Percentiles rank a stretch among this genome's conserved stretches.
phyloP scores from a whole-genome alignment of 2,797 vertebrate genomes.

The Helostoma temminkii region DNA sequence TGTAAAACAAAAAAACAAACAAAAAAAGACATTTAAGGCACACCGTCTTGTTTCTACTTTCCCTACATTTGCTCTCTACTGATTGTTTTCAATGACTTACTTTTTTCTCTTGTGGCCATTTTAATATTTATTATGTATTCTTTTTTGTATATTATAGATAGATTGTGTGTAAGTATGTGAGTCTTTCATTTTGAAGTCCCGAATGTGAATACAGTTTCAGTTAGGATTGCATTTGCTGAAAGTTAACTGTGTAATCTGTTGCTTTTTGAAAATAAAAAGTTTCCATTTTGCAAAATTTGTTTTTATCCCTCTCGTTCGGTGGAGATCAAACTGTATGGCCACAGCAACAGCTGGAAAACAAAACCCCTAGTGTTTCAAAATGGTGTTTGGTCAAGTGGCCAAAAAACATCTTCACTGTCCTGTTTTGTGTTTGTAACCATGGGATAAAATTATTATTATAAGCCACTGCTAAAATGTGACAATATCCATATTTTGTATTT shows the following conservation, averaged over 20 bases:
- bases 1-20: constrained; percentile 62
- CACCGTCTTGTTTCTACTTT: constrained; percentile 99
- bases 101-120: constrained; percentile 96
- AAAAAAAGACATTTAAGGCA: constrained; percentile 95
- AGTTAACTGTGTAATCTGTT: constrained; percentile 99
- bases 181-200: constrained; percentile 99
- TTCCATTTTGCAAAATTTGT: constrained; percentile 91
- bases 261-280: constrained; percentile 99
- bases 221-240: constrained; percentile 99
- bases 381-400: constrained; percentile 1
- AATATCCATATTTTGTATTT: constrained; percentile 18
- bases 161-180: constrained; percentile 97
- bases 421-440: too few relatives aligned
- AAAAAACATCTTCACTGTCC: neutral
- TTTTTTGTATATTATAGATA: constrained; percentile 99
- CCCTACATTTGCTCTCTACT: constrained; percentile 98
- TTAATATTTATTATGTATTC: constrained; percentile 95
- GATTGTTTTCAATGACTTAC: constrained; percentile 97
- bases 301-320: constrained; percentile 68
- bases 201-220: constrained; percentile 99
- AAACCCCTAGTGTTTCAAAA: constrained; percentile 2
- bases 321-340: constrained; percentile 21
- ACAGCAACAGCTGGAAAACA: constrained; percentile 10
- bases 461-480: neutral
- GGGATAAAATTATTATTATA: neutral